A percentile compares a stretch with the other conserved stretches of the same genome.
phyloP scores from a whole-genome alignment of 2,797 vertebrate species.

The Mormyrops attenuatus region DNA sequence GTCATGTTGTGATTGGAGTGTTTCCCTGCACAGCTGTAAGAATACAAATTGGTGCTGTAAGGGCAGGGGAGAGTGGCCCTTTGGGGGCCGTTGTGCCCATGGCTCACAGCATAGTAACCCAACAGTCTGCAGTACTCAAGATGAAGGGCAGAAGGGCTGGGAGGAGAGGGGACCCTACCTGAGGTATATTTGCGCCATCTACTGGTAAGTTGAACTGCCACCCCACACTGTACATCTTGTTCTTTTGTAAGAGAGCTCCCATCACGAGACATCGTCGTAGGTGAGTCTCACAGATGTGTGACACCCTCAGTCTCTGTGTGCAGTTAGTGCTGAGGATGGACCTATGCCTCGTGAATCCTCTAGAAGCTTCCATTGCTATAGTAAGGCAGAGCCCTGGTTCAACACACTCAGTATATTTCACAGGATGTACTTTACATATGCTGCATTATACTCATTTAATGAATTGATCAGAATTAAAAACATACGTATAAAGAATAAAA shows the following conservation, averaged over 20 bases:
- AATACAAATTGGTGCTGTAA: not conserved
- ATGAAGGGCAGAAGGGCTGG: not conserved
- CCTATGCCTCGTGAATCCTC: not conserved
- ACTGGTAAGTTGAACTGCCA: conserved; percentile 32
- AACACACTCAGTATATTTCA: not conserved
- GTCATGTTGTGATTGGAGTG: not conserved
- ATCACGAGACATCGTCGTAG: not conserved
- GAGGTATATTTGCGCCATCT: conserved; percentile 46
- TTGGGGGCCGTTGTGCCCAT: not conserved
- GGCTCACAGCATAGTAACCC: not conserved
- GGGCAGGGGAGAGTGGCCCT: too few species aligned
- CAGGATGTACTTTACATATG: not conserved
- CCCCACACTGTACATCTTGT: not conserved
- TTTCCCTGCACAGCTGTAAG: not conserved
- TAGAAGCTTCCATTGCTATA: not conserved
- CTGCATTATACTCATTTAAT: not conserved
- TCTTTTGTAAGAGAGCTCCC: not conserved
- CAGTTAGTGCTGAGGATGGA: not conserved
- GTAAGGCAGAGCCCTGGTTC: not conserved
- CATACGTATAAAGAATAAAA: not conserved
- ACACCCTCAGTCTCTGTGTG: not conserved
- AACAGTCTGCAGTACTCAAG: not conserved
- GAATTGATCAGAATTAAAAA: not conserved
- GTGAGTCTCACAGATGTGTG: not conserved
- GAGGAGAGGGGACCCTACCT: not conserved